These are phyloP conservation scores for Drosophila gunungcola DNA, from an alignment of 1,140 invertebrate species.

Conservation along the genomic window DNA sequence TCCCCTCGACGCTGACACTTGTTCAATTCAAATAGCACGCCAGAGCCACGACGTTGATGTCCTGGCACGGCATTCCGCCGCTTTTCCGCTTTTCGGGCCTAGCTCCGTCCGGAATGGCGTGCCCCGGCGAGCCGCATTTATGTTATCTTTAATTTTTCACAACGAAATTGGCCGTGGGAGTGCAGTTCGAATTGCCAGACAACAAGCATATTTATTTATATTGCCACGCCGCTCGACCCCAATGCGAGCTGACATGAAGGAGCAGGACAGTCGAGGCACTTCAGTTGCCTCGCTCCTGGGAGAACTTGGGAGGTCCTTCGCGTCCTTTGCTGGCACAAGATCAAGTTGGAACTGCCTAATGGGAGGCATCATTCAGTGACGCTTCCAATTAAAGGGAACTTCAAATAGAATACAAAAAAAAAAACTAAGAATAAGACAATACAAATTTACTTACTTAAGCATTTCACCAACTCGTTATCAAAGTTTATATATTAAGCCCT, in stretches of 20 bases:
- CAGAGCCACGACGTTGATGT: conserved; percentile 75
- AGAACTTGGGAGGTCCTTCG: conserved; percentile 4
- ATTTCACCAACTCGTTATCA: no score
- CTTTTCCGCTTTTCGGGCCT: conserved; percentile 20
- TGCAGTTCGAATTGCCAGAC: conserved; percentile 72
- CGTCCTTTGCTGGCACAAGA: background rate
- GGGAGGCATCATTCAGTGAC: background rate
- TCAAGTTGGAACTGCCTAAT: background rate
- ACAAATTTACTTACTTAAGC: no score
- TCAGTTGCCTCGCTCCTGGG: conserved; percentile 8
- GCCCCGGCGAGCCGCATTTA: conserved; percentile 70
- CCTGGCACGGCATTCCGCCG: conserved; percentile 66
- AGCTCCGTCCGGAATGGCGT: conserved; percentile 34
- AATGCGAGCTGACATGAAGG: conserved; percentile 43
- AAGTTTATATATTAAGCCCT: no score
- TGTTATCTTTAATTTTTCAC: conserved; percentile 81
- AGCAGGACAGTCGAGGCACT: conserved; percentile 14
- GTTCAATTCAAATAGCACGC: conserved; percentile 81
- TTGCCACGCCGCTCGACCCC: conserved; percentile 42
- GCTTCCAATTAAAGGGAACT: conserved; percentile 4
- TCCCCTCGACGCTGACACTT: conserved; percentile 78
- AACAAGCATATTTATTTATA: conserved; percentile 68
- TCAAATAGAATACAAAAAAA: background rate
- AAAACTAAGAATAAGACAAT: no score
- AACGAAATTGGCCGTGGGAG: conserved; percentile 74